These are phyloP conservation scores for Drosophila melanosoma DNA, from an alignment of 2,888 invertebrate species.

Conservation along the genomic window DNA sequence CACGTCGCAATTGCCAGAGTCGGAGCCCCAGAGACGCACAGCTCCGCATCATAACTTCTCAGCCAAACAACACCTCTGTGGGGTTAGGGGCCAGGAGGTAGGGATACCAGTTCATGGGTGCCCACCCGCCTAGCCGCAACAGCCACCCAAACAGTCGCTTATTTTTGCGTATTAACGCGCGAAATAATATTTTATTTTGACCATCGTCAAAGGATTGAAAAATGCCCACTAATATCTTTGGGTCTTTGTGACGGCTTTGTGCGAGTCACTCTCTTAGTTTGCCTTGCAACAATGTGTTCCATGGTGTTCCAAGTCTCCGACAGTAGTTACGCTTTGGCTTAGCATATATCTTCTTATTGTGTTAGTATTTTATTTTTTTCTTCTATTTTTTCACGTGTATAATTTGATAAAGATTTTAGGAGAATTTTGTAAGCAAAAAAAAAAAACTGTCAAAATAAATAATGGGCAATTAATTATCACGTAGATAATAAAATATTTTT, in stretches of 20 bases:
- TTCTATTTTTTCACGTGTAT: constrained; percentile 4
- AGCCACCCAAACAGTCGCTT: constrained; percentile 74
- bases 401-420: constrained; percentile 14
- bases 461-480: not conserved
- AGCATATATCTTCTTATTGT: constrained; percentile 33
- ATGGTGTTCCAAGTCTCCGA: constrained; percentile 17
- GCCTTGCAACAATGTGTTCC: constrained; percentile 1
- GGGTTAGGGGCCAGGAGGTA: not conserved
- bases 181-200: constrained; percentile 83
- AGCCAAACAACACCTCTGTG: constrained; percentile 81
- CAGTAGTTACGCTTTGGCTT: constrained; percentile 38
- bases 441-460: not conserved
- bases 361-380: not conserved
- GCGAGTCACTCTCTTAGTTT: constrained; percentile 23
- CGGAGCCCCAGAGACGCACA: constrained; percentile 17
- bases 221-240: constrained; percentile 84
- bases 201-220: constrained; percentile 85
- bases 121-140: constrained; percentile 58
- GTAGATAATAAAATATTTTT: not conserved
- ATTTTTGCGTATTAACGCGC: constrained; percentile 83
- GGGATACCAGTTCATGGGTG: constrained; percentile 40
- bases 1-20: constrained; percentile 72
- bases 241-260: constrained; percentile 77
- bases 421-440: not conserved
- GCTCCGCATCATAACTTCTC: constrained; percentile 79